Base-by-base conservation (phyloP, 1,140 invertebrate species). In the Drosophila quadrilineata region DNA sequence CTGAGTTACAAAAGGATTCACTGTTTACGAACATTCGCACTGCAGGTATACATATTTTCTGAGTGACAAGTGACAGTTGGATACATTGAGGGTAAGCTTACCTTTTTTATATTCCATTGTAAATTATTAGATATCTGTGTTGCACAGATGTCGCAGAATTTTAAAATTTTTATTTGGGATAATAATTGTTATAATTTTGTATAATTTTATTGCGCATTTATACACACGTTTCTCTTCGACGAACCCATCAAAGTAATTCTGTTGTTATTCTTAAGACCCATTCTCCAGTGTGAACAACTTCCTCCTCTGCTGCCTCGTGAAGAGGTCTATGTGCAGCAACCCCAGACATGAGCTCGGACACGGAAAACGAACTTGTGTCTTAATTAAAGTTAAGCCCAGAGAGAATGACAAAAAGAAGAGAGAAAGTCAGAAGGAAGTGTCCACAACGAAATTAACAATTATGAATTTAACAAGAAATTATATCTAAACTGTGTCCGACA, bases 381-480 rank as follows among this genome's bases (percentile, higher is more conserved):
- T 88, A 88, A 88, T 88, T 88, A 88, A 84, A 88, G 87, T 88
- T 88, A 88, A 88, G 87, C 86, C 82, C 57, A 60, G 36, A 60
- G 14, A 3, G 56, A 72, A 59, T n/a, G 21, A 21, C 22, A 12
- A 38, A 49, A 17, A 26, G 41, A 49, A 62, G 74, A 50, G 66
- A 57, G 49, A 53, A 50, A 38, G 46, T 60, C 48, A 75, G 71
- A 46, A 57, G 56, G 71, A 46, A 57, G 56, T 71, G 58, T 52
- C 68, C 64, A 76, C 60, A 82, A 75, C 63, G 64, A 87, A 72
- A 85, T 73, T 88, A 85, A 82, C 82, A 88, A 86, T 86, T 88
- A 82, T 86, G 82, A 82, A 58, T 84, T 79, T 88, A 88, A 88
- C 87, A 88, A 87, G 86, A 88, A 88, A 73, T 88, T 88, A 88